Conservation (phyloP, 2,888 invertebrate species). For the Alitta virens region DNA sequence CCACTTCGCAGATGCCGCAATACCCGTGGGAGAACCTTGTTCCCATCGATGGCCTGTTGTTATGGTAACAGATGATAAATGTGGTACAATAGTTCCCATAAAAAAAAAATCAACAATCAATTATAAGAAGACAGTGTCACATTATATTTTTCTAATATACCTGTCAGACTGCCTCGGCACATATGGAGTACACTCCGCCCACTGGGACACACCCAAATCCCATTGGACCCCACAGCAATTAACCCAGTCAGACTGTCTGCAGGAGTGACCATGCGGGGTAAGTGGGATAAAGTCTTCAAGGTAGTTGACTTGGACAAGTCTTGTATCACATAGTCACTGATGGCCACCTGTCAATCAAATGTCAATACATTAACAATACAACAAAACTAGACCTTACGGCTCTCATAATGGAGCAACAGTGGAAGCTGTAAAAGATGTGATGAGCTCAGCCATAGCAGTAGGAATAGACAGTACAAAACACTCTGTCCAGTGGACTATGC, state of each 20-base stretch:
- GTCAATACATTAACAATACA: too few relatives aligned
- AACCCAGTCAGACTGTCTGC: constrained; percentile 29
- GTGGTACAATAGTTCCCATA: not conserved
- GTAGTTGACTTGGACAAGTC: constrained; percentile 41
- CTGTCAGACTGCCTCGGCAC: constrained; percentile 45
- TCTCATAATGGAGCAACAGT: too few relatives aligned
- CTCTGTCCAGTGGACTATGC: too few relatives aligned
- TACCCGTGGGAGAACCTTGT: constrained; percentile 36
- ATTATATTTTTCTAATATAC: constrained; percentile 26
- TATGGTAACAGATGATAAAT: not conserved
- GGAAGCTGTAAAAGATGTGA: too few relatives aligned
- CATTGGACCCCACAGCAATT: constrained; percentile 37
- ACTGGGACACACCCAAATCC: constrained; percentile 46
- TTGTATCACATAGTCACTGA: constrained; percentile 44
- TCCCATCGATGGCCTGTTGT: constrained; percentile 46
- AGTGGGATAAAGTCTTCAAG: constrained; percentile 36
- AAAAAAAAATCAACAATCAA: too few relatives aligned
- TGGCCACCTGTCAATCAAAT: constrained; percentile 49
- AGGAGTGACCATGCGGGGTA: constrained; percentile 26
- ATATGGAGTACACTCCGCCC: constrained; percentile 41
- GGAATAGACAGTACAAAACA: too few relatives aligned
- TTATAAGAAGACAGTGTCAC: too few relatives aligned
- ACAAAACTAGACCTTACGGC: too few relatives aligned
- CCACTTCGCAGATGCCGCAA: constrained; percentile 44
- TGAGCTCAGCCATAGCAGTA: too few relatives aligned